These are phyloP conservation scores for Brachyrhaphis roseni DNA, from an alignment of 2,797 vertebrate species.

Conservation along the genomic window DNA sequence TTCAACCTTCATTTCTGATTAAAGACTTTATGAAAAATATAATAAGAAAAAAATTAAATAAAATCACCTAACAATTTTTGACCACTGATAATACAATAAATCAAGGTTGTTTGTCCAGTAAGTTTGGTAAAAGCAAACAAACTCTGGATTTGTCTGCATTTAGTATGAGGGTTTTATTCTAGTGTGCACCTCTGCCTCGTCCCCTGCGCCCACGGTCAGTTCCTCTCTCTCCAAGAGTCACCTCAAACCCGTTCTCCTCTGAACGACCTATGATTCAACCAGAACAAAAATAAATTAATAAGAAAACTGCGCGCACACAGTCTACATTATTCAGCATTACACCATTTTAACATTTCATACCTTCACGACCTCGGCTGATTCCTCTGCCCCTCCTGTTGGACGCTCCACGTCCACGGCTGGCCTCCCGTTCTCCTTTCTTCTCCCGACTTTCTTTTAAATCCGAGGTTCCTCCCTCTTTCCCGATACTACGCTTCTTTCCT, in stretches of 20 bases:
- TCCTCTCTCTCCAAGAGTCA: conserved; percentile 85
- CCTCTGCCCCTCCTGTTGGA: conserved; percentile 89
- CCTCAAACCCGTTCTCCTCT: conserved; percentile 95
- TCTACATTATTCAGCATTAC: neutral
- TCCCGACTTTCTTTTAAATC: conserved; percentile 89
- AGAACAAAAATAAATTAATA: conserved; percentile 5
- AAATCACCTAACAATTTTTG: neutral
- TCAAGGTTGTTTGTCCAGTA: neutral
- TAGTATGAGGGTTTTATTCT: neutral
- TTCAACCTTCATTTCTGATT: conserved; percentile 1
- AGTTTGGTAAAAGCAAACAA: neutral
- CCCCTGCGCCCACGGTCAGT: conserved; percentile 90
- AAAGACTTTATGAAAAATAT: neutral
- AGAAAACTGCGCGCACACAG: neutral
- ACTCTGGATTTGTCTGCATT: neutral
- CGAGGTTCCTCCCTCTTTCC: conserved; percentile 85
- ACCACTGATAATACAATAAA: neutral
- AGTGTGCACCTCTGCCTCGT: conserved; percentile 87
- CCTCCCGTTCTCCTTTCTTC: conserved; percentile 89
- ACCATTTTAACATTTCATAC: conserved; percentile 67
- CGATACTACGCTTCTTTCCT: conserved; percentile 92
- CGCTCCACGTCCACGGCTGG: conserved; percentile 86
- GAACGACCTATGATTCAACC: conserved; percentile 78
- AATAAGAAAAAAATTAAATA: neutral
- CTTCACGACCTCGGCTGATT: conserved; percentile 87